Evolutionary conservation across 2,113 vertebrate species (phyloP).

Genomic region (Rallus limicola): DNA sequence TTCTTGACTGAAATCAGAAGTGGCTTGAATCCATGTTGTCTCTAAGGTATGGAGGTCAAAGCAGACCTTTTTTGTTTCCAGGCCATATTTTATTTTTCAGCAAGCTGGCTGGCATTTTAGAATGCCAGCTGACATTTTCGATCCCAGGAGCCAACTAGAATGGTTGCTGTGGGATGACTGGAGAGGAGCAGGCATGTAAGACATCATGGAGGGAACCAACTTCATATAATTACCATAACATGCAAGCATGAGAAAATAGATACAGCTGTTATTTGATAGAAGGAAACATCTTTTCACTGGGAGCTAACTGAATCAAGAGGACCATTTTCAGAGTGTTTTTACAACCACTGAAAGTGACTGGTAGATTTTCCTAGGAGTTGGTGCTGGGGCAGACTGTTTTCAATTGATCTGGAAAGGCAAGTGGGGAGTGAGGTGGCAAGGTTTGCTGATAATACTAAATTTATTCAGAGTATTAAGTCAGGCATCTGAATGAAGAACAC

Average conservation of each 20-base stretch:
- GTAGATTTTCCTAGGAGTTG: not conserved
- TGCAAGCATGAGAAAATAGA: not conserved
- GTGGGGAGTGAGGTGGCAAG: not conserved
- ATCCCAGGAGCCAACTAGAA: not conserved
- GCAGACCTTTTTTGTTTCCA: not conserved
- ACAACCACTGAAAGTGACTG: not conserved
- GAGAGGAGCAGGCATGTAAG: not conserved
- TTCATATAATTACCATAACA: not conserved
- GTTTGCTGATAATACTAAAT: not conserved
- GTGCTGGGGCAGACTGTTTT: not conserved
- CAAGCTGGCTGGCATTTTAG: not conserved
- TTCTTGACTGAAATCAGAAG: not conserved
- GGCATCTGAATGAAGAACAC: not conserved
- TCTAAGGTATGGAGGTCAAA: not conserved
- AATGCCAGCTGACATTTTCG: too few species aligned
- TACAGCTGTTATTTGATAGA: not conserved
- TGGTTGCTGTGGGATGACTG: not conserved
- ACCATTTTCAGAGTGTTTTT: not conserved
- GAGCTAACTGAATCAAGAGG: not conserved
- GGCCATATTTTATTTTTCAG: not conserved
- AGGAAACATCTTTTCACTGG: not conserved
- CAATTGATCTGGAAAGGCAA: not conserved
- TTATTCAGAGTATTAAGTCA: conserved; percentile 1
- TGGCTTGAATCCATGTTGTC: not conserved
- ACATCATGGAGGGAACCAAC: not conserved